phyloP scores from a whole-genome alignment of 2,113 vertebrate genomes.

The Maccullochella peelii region DNA sequence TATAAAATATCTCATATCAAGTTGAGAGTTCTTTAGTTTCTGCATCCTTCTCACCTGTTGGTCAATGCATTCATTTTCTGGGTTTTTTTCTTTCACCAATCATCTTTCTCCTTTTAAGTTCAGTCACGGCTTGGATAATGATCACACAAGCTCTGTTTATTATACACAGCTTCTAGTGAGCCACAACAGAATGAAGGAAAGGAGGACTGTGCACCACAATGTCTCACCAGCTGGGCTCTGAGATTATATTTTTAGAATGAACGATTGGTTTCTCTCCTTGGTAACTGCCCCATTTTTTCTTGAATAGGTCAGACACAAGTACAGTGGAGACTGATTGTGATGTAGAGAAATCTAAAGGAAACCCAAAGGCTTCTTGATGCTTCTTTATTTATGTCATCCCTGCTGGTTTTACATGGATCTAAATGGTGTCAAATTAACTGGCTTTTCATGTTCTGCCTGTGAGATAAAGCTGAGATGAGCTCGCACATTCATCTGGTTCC shows the following conservation, averaged over 20 bases:
- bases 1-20: neutral
- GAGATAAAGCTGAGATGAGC: neutral
- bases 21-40: neutral
- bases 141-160: conserved; percentile 49
- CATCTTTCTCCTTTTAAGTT: neutral
- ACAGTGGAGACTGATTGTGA: conserved; percentile 10
- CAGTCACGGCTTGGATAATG: conserved; percentile 42
- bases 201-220: conserved; percentile 18
- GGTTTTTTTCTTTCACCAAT: neutral
- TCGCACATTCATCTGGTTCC: too few relatives aligned
- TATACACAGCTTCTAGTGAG: conserved; percentile 29
- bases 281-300: conserved; percentile 57
- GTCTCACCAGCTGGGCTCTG: conserved; percentile 18
- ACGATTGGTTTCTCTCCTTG: conserved; percentile 53
- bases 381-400: neutral
- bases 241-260: conserved; percentile 62
- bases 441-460: neutral
- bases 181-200: conserved; percentile 10
- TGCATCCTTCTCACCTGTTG: neutral
- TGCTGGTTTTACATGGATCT: neutral
- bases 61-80: neutral
- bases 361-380: neutral
- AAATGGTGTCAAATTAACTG: neutral
- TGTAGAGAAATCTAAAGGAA: conserved; percentile 12
- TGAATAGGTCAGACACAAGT: conserved; percentile 49